Evolutionary conservation across 2,888 invertebrate species (phyloP).

Genomic region (Electrophaes corylata): DNA sequence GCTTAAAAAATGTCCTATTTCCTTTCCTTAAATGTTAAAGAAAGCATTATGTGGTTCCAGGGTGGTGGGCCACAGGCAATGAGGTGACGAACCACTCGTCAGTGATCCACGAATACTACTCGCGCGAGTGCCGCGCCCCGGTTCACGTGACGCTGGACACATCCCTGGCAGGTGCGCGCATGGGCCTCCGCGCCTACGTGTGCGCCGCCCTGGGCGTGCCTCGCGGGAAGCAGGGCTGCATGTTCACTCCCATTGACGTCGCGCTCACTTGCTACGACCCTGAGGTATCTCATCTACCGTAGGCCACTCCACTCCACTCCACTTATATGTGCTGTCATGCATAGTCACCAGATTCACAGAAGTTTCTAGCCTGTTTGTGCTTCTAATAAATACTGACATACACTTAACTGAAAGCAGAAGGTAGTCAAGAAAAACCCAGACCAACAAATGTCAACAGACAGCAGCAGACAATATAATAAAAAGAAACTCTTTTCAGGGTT

Average conservation of each 20-base stretch:
- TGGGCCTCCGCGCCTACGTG: slow-evolving; percentile 97
- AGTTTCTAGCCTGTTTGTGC: no score
- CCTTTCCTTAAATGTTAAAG: no score
- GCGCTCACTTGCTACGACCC: slow-evolving; percentile 96
- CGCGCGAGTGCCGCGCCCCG: slow-evolving; percentile 96
- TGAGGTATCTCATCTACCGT: slow-evolving; percentile 85
- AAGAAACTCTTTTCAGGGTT: no score
- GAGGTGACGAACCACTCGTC: slow-evolving; percentile 99
- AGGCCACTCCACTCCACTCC: no score
- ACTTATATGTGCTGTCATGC: no score
- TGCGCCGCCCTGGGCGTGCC: slow-evolving; percentile 97
- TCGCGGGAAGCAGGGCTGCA: slow-evolving; percentile 95
- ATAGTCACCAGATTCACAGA: no score
- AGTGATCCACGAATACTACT: slow-evolving; percentile 98
- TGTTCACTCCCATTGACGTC: slow-evolving; percentile 98
- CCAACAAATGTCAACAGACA: no score
- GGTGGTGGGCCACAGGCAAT: slow-evolving; percentile 99
- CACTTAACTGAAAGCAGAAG: no score
- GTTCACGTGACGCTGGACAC: slow-evolving; percentile 98
- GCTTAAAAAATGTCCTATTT: no score
- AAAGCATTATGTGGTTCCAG: slow-evolving; percentile 49
- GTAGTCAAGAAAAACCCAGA: no score
- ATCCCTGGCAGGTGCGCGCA: slow-evolving; percentile 92
- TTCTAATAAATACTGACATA: no score
- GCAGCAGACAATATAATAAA: no score